phyloP scores from a whole-genome alignment of 2,888 invertebrate genomes.

The Mythimna albipuncta region DNA sequence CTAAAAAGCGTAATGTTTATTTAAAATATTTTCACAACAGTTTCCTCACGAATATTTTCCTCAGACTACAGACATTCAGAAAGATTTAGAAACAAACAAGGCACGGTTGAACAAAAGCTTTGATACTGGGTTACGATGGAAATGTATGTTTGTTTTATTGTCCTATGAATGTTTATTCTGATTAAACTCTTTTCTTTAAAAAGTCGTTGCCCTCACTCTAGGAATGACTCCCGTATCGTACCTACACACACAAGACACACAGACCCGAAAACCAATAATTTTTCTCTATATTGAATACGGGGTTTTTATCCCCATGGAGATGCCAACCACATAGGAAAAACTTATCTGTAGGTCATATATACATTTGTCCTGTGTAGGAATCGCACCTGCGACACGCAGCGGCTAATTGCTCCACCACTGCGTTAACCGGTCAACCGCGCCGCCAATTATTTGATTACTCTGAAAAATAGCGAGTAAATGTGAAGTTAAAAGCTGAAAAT shows the following conservation, averaged over 20 bases:
- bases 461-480: background rate
- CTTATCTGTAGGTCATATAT: too few species aligned
- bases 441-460: background rate
- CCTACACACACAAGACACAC: too few species aligned
- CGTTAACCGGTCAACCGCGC: too few species aligned
- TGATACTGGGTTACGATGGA: slow-evolving; percentile 10
- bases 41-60: background rate
- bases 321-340: too few species aligned
- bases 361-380: too few species aligned
- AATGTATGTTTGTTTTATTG: background rate
- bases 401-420: too few species aligned
- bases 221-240: too few species aligned
- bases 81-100: slow-evolving; percentile 1
- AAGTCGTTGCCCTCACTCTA: too few species aligned
- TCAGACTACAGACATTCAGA: slow-evolving; percentile 1
- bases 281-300: too few species aligned
- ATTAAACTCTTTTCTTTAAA: background rate
- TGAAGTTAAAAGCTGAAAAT: background rate
- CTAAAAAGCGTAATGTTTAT: background rate
- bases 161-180: background rate
- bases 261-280: too few species aligned
- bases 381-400: too few species aligned
- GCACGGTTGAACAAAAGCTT: slow-evolving; percentile 1
- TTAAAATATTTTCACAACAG: background rate
- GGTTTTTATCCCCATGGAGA: too few species aligned